phyloP scores from a whole-genome alignment of 2,888 invertebrate genomes.

The Drosophila helvetica region DNA sequence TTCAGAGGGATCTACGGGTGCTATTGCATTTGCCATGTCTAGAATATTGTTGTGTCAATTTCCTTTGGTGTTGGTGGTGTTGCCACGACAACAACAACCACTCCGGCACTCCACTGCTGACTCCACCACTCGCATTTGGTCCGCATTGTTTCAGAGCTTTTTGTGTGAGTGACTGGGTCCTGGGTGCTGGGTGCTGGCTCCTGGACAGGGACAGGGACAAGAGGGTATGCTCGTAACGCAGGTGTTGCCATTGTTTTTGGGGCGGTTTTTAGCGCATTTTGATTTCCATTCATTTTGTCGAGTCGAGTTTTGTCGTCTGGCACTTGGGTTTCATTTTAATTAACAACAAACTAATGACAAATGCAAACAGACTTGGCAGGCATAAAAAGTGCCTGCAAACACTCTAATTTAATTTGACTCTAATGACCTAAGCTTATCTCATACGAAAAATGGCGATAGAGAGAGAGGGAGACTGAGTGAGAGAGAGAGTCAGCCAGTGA shows the following conservation, averaged over 20 bases:
- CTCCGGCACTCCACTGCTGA: constrained; percentile 16
- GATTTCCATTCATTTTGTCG: constrained; percentile 63
- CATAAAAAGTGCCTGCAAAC: constrained; percentile 30
- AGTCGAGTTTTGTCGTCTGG: constrained; percentile 45
- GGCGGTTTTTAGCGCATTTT: constrained; percentile 71
- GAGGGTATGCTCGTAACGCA: constrained; percentile 37
- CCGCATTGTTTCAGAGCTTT: constrained; percentile 65
- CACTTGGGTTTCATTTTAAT: constrained; percentile 71
- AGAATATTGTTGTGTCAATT: constrained; percentile 70
- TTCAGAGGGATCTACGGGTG: constrained; percentile 6
- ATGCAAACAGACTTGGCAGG: constrained; percentile 46
- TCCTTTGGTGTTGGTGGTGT: constrained; percentile 66
- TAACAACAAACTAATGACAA: constrained; percentile 77
- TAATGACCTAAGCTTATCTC: constrained; percentile 67
- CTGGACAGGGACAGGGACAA: constrained; percentile 5
- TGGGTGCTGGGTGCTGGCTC: neutral
- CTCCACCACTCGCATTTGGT: constrained; percentile 52
- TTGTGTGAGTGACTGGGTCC: constrained; percentile 20
- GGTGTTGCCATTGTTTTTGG: constrained; percentile 71
- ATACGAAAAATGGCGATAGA: neutral
- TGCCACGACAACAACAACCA: constrained; percentile 70
- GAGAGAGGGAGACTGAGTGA: neutral
- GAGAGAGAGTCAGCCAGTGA: neutral
- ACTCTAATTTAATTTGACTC: constrained; percentile 72
- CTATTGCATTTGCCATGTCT: constrained; percentile 43